A percentile compares a stretch with the other conserved stretches of the same genome.
These are phyloP conservation scores for Nomada hirtipes DNA, from an alignment of 2,888 invertebrate genomes.

Conservation along the genomic window DNA sequence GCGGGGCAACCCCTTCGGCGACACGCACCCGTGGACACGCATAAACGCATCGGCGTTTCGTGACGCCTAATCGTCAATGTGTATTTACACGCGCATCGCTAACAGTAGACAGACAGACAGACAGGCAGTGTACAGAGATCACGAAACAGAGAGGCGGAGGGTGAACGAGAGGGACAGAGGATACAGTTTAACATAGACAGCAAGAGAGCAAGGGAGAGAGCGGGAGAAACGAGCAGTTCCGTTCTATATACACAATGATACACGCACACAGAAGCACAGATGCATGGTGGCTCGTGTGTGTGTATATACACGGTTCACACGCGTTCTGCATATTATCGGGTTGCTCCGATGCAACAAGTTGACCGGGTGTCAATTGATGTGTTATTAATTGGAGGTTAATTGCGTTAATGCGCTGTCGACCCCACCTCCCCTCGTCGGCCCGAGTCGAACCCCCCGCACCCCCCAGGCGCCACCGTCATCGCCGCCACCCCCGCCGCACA, in stretches of 20 bases:
- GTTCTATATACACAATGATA: slow-evolving; percentile 52
- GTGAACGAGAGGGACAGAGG: slow-evolving; percentile 9
- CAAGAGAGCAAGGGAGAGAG: slow-evolving; percentile 24
- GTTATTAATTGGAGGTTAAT: slow-evolving; percentile 84
- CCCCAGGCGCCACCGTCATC: slow-evolving; percentile 51
- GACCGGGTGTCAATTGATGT: slow-evolving; percentile 83
- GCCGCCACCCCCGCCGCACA: slow-evolving; percentile 59
- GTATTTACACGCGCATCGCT: slow-evolving; percentile 28
- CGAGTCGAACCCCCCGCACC: slow-evolving; percentile 48
- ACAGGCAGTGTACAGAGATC: neutral
- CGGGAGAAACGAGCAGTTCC: slow-evolving; percentile 4
- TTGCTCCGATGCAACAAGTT: slow-evolving; percentile 82
- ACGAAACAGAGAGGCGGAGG: neutral
- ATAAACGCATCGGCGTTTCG: slow-evolving; percentile 46
- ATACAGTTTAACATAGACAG: neutral
- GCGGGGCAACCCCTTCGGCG: slow-evolving; percentile 38
- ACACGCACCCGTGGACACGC: slow-evolving; percentile 49
- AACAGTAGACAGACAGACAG: slow-evolving; percentile 10
- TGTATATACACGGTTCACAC: slow-evolving; percentile 64
- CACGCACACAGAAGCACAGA: slow-evolving; percentile 41
- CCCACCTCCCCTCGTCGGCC: slow-evolving; percentile 63
- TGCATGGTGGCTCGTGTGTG: slow-evolving; percentile 46
- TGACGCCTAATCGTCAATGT: slow-evolving; percentile 56
- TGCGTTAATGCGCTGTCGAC: slow-evolving; percentile 82
- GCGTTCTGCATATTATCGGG: slow-evolving; percentile 79